Evolutionary conservation across 1,140 invertebrate species (phyloP), one percentile per base, ranked within the genome.

Genomic region (Philaenus spumarius): DNA sequence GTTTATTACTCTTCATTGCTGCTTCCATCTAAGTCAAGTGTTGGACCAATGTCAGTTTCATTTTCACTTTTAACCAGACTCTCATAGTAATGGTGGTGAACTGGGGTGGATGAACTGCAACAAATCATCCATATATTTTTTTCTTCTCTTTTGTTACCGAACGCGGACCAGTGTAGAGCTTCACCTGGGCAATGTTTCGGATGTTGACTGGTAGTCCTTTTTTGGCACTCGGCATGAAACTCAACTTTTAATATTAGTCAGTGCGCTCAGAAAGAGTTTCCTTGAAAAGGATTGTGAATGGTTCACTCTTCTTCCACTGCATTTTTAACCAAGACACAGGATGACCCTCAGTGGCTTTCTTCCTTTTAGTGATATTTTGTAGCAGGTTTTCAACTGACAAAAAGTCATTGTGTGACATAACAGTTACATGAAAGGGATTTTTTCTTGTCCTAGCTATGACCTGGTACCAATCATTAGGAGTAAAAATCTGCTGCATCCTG

Each of bases 301-400:
- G 54, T 51, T 58, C 55, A 53, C 58, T 62, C 58, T 60, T 64
- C 30, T 59, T 62, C 63, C 63, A 64, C 54, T 55, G 58, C 7
- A 60, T 60, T 64, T 57, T 23, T 24, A 64, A 46, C 55, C 60
- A 64, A 50, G 42, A 22, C 35, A 64, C 57, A 48, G 59, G 55
- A 59, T 55, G 43, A 43, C 54, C 54, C n/a, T 22, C 50, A 14
- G 19, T 22, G 35, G 54, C 34, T 53, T 59, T 59, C 23, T 39
- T 51, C 42, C 48, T 37, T 17, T 35, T 52, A 22, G 30, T 59
- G 24, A 53, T 42, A 22, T 22, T 2, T 53, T 52, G 30, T 54
- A 40, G 15, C 12, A 60, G 15, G 19, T 42, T 47, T 22, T 54
- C 34, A 4, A 35, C 24, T 24, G 58, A 60, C 19, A 55, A 11